Conservation (phyloP, 2,797 vertebrate genomes). For the Atherinosoma microstoma region DNA sequence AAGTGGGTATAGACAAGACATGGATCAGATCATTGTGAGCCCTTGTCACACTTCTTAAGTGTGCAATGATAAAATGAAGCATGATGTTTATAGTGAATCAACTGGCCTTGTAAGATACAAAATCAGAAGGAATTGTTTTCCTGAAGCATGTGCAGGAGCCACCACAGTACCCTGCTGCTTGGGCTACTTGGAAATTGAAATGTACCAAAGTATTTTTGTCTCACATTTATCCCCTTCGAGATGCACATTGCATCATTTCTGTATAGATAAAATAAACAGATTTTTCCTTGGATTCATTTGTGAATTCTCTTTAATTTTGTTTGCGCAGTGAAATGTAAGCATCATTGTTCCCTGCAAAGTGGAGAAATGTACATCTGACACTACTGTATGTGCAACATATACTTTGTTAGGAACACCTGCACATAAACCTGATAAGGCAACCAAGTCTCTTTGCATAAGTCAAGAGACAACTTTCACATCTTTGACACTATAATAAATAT, state of each 20-base stretch:
- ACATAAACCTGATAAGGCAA: not conserved
- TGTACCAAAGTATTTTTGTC: conserved; percentile 85
- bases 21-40: conserved; percentile 46
- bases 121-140: conserved; percentile 21
- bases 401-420: not conserved
- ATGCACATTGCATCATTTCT: conserved; percentile 81
- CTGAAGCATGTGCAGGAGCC: conserved; percentile 43
- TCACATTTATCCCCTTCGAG: conserved; percentile 71
- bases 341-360: not conserved
- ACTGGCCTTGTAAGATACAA: conserved; percentile 19
- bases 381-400: not conserved
- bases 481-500: not conserved
- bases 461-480: not conserved
- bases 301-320: conserved; percentile 70
- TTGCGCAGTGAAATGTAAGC: conserved; percentile 54
- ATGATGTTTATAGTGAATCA: conserved; percentile 28
- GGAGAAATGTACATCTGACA: not conserved
- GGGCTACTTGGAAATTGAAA: conserved; percentile 67
- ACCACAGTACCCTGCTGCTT: conserved; percentile 44
- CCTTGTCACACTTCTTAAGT: conserved; percentile 55
- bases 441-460: not conserved
- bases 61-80: conserved; percentile 67
- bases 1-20: no score
- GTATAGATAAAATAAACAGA: conserved; percentile 80
- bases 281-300: conserved; percentile 64